phyloP scores from a whole-genome alignment of 2,113 vertebrate genomes.

The Ia io region DNA sequence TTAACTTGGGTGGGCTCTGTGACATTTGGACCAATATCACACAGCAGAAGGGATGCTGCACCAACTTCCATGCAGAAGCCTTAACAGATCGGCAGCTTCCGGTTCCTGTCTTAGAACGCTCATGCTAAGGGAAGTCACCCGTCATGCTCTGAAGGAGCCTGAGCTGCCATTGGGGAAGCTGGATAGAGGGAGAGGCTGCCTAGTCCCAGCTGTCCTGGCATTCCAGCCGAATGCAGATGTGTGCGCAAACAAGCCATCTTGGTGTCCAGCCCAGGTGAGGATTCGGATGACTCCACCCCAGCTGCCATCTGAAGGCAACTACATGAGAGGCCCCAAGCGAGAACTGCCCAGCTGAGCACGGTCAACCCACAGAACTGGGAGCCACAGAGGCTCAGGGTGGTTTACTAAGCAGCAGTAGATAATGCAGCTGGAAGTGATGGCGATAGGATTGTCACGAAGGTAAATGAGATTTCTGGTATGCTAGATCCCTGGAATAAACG shows the following conservation, averaged over 20 bases:
- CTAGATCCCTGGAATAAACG: not conserved
- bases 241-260: not conserved
- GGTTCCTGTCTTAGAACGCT: not conserved
- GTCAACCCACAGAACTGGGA: not conserved
- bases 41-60: not conserved
- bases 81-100: not conserved
- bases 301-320: not conserved
- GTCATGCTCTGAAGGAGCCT: not conserved
- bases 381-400: not conserved
- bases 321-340: not conserved
- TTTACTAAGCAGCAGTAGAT: not conserved
- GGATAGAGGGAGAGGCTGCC: not conserved
- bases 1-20: not conserved
- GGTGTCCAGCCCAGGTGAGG: not conserved
- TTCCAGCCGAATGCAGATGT: not conserved
- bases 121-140: not conserved
- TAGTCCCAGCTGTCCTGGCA: not conserved
- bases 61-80: not conserved
- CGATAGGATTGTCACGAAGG: not conserved
- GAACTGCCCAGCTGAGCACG: not conserved
- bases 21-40: not conserved
- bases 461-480: not conserved
- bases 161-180: not conserved
- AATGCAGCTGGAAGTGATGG: not conserved
- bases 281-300: not conserved